These are phyloP conservation scores for Pollenia angustigena DNA, from an alignment of 2,888 invertebrate species.

Conservation along the genomic window DNA sequence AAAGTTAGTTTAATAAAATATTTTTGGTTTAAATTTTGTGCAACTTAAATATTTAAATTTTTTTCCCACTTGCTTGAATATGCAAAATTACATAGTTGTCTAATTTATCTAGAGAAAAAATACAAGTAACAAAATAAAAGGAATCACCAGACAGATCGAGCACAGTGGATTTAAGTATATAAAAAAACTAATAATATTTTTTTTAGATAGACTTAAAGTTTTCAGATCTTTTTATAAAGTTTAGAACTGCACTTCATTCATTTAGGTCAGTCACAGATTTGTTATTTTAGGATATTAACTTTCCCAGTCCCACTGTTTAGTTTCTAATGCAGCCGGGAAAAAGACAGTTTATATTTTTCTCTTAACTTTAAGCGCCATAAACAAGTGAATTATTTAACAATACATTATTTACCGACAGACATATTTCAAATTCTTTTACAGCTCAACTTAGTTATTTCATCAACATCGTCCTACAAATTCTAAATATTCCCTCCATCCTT, in stretches of 20 bases:
- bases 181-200: neutral
- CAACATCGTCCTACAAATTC: conserved; percentile 27
- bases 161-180: neutral
- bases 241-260: no score
- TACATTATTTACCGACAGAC: conserved; percentile 51
- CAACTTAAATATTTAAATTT: neutral
- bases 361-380: conserved; percentile 65
- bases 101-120: conserved; percentile 35
- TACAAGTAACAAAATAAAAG: neutral
- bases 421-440: conserved; percentile 36
- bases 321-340: conserved; percentile 16
- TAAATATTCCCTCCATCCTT: neutral
- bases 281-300: neutral
- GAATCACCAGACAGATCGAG: neutral
- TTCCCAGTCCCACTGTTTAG: neutral
- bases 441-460: conserved; percentile 14
- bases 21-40: neutral
- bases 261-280: neutral
- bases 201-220: neutral
- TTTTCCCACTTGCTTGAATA: neutral
- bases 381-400: conserved; percentile 70
- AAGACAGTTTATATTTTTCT: conserved; percentile 45
- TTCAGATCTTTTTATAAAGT: no score
- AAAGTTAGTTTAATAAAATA: neutral
- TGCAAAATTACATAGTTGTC: conserved; percentile 16